phyloP scores from a whole-genome alignment of 2,113 vertebrate genomes.

The Rhinolophus sinicus region DNA sequence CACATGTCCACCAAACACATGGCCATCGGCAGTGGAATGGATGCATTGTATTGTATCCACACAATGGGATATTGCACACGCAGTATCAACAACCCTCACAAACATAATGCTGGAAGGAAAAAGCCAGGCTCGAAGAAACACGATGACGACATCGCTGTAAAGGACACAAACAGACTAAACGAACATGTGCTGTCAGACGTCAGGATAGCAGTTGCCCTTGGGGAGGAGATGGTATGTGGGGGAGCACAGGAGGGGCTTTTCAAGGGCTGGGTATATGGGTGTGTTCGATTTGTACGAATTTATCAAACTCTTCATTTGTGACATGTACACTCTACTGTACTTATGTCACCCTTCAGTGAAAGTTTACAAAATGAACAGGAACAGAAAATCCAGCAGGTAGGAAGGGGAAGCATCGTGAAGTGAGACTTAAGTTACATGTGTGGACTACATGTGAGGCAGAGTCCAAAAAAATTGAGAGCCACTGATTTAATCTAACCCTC shows the following conservation, averaged over 20 bases:
- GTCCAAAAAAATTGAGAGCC: neutral
- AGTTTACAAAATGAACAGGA: neutral
- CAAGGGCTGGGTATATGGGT: neutral
- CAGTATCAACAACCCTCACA: fast-evolving
- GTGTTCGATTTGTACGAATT: neutral
- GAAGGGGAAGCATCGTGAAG: neutral
- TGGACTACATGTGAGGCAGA: neutral
- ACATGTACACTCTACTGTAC: neutral
- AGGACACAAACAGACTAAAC: neutral
- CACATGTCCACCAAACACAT: neutral
- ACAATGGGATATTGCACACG: fast-evolving
- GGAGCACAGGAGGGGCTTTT: neutral
- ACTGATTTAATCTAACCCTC: neutral
- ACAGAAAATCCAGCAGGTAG: neutral
- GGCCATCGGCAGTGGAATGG: neutral
- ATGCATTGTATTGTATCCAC: fast-evolving
- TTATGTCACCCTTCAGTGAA: neutral
- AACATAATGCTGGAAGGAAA: neutral
- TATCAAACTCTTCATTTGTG: neutral
- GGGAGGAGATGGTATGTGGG: neutral
- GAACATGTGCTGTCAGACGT: neutral
- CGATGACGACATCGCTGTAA: neutral
- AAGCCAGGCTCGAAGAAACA: neutral
- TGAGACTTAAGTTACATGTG: neutral
- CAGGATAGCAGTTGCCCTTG: neutral